Base-by-base conservation (phyloP, 2,113 vertebrate genomes). In the Phrynocephalus versicolor region DNA sequence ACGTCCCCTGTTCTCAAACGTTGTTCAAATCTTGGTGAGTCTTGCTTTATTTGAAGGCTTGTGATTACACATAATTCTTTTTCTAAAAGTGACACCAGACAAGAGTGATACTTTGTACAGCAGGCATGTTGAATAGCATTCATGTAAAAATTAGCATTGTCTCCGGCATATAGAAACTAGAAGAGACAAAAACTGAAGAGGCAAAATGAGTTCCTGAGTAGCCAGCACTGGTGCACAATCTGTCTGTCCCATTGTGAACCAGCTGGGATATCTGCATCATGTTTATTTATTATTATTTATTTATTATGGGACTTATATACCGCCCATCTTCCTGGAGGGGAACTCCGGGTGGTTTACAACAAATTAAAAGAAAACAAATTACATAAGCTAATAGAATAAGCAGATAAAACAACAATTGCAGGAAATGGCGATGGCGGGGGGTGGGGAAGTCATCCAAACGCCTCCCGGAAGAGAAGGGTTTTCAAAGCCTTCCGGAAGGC, bases 1-100 rank as follows among this genome's bases (percentile, higher is more conserved):
- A 41, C 87, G 81, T 91, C 25, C 84, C 85, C 78, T 13, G 67
- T 90, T 15, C 39, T 9, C 37, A 64, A 84, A 62, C 51, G 60
- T 1, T 69, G 87, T 41, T 83, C n/a, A 81, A 3, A 83, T 84
- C 16, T 86, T 18, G 30, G 81, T 27, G 60, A 7, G 35, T 27
- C 41, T 0, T 13, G n/a, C 70, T 85, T 33, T 76, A 33, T 79
- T 82, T 0, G 71, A 74, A 80, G 39, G 0, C 0, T 79, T 16
- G 85, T 55, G 1, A 85, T 79, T 4, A 82, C 3, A 69, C 67
- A 75, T 2, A 41, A 77, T 64, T 60, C 80, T 89, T 85, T 87
- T 10, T 27, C 55, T 0, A 74, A 86, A 70, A 0, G 1, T 55
- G 57, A 1, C 3, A 79, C 65, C 27, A 85, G 12, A 19, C 1